Base-by-base conservation (phyloP, 2,113 vertebrate genomes). In the Drymodes brunneopygia region DNA sequence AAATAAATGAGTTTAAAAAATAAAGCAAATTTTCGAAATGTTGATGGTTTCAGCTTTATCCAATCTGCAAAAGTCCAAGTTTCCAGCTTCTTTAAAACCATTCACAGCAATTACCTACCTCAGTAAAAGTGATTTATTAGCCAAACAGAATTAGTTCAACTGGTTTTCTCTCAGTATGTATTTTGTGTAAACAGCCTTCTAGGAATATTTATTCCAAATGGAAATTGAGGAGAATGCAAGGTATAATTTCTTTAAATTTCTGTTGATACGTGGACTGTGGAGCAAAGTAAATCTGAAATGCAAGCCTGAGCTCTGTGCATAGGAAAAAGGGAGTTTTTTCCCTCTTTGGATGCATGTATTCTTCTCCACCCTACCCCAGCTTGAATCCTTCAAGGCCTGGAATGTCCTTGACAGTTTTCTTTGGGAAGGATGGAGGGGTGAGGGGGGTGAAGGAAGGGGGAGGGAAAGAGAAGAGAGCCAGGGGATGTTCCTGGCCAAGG, bases 101-200 rank as follows among this genome's bases (percentile, higher is more conserved):
- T 53, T 92, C 25, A 5, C 9, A 72, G 48, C 47, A 69, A 6
- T 54, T 94, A 45, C 12, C 31, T 82, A 7, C 33, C 25, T 71
- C 66, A 61, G 20, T 38, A 75, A 50, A 92, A 88, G 38, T 42
- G 31, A 84, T 78, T 57, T 81, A 45, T 73, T 80, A 86, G 62
- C 71, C 58, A 61, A 69, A 71, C 44, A 69, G 35, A 88, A 88
- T 67, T 36, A 75, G 35, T 60, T 60, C 57, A 67, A 0, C n/a
- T 51, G 33, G 5, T 53, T 92, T 94, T 95, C 70, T 81, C 67
- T 62, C 27, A n/a, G 57, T 62, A 2, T 51, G 4, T 58, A 5
- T 92, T 88, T 69, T 66, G 27, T 89, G 28, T 71, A 85, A 92
- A 36, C 13, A 67, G 44, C 56, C 38, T 92, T 78, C 47, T 86